phyloP scores from a whole-genome alignment of 2,888 invertebrate genomes.

The Drosophila buzzatii region DNA sequence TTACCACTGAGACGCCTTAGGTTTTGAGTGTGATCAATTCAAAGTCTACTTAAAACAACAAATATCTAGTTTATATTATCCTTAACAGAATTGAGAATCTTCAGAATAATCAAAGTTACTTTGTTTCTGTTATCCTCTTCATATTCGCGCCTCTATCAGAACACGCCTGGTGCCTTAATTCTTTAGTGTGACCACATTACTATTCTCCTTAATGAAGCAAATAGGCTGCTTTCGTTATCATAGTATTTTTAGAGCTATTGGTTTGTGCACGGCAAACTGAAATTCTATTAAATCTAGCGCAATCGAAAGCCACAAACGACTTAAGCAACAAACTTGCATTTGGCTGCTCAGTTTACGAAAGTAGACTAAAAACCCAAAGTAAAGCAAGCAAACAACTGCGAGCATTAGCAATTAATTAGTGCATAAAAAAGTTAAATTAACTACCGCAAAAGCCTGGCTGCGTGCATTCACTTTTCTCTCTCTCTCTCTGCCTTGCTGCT shows the following conservation, averaged over 20 bases:
- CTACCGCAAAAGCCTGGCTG: conserved; percentile 55
- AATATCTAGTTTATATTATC: neutral
- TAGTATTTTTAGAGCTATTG: conserved; percentile 2
- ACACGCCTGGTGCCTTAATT: neutral
- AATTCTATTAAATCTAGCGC: conserved; percentile 1
- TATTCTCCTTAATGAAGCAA: neutral
- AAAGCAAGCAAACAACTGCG: conserved; percentile 19
- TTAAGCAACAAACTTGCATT: conserved; percentile 74
- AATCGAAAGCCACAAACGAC: conserved; percentile 62
- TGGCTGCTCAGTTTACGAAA: conserved; percentile 1
- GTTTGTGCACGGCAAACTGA: neutral
- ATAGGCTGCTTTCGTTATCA: neutral
- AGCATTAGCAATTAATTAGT: conserved; percentile 80
- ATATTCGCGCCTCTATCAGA: no score
- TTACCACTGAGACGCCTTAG: no score
- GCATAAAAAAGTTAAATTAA: conserved; percentile 83
- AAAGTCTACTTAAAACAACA: neutral
- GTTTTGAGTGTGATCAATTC: neutral
- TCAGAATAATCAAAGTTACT: neutral
- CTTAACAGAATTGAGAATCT: neutral
- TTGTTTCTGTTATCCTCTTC: neutral
- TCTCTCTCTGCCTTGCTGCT: conserved; percentile 55
- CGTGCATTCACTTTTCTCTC: conserved; percentile 77
- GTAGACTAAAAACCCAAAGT: conserved; percentile 25
- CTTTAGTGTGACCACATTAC: neutral